phyloP scores from a whole-genome alignment of 2,888 invertebrate genomes.

The Amphipyra tragopoginis region DNA sequence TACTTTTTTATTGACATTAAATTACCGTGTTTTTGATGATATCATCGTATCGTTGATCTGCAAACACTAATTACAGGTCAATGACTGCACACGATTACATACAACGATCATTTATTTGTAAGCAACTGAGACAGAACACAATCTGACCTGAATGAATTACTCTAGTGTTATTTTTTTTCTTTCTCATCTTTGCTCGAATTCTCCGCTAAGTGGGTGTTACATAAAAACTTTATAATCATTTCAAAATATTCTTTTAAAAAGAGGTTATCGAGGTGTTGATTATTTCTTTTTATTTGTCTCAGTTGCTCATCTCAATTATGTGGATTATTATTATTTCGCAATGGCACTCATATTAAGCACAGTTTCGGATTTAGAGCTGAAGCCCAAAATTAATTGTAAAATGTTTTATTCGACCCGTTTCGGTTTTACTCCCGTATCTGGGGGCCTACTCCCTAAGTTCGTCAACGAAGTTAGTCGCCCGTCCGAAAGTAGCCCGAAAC shows the following conservation, averaged over 20 bases:
- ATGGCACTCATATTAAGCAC: conserved; percentile 2
- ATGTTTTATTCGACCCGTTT: no score
- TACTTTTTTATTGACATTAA: conserved; percentile 4
- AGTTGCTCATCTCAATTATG: conserved; percentile 2
- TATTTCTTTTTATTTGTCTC: not conserved
- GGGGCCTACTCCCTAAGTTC: no score
- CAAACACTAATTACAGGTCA: conserved; percentile 4
- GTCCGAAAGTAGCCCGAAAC: no score
- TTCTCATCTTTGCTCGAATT: not conserved
- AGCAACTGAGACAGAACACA: conserved; percentile 8
- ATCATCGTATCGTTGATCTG: not conserved
- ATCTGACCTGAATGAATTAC: not conserved
- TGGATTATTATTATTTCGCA: conserved; percentile 9
- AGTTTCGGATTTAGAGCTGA: not conserved
- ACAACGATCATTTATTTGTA: conserved; percentile 1
- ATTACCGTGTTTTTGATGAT: conserved; percentile 5
- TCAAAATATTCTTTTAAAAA: conserved; percentile 1
- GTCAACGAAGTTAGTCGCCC: no score
- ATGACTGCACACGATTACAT: conserved; percentile 9
- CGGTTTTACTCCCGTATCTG: no score
- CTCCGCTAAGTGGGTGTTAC: conserved; percentile 8
- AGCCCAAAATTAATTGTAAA: not conserved
- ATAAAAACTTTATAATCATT: conserved; percentile 16
- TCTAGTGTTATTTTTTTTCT: not conserved
- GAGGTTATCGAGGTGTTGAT: not conserved